Percentiles rank a stretch among this genome's conserved stretches.
These are phyloP conservation scores for Bos indicus DNA, from an alignment of 2,113 vertebrate genomes.

Conservation along the genomic window DNA sequence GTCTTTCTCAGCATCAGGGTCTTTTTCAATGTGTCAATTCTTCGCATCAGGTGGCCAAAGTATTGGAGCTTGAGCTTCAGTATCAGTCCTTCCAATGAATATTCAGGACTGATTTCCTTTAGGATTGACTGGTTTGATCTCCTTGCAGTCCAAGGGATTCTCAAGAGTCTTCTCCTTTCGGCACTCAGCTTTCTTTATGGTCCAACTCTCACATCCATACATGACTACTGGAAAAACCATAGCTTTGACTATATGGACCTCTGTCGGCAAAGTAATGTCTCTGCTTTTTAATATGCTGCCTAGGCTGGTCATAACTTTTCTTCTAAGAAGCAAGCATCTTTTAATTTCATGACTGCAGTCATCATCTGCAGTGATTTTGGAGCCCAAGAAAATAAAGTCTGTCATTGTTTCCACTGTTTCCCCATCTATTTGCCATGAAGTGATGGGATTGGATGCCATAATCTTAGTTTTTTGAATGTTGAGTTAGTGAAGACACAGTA, in stretches of 20 bases:
- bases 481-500: neutral
- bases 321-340: neutral
- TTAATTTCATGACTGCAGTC: neutral
- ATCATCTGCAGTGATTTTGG: neutral
- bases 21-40: neutral
- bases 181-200: neutral
- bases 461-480: neutral
- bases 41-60: neutral
- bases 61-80: neutral
- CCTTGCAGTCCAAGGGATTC: neutral
- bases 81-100: neutral
- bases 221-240: neutral
- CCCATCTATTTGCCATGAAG: neutral
- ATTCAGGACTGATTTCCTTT: neutral
- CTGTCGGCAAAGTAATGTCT: neutral
- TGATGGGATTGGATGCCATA: neutral
- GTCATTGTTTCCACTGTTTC: neutral
- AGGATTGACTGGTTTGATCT: neutral
- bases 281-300: neutral
- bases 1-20: neutral
- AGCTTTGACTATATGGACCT: neutral
- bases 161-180: neutral
- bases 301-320: neutral
- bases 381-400: neutral
- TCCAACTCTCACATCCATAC: neutral